phyloP scores from a whole-genome alignment of 2,797 vertebrate genomes.

The Manis javanica region DNA sequence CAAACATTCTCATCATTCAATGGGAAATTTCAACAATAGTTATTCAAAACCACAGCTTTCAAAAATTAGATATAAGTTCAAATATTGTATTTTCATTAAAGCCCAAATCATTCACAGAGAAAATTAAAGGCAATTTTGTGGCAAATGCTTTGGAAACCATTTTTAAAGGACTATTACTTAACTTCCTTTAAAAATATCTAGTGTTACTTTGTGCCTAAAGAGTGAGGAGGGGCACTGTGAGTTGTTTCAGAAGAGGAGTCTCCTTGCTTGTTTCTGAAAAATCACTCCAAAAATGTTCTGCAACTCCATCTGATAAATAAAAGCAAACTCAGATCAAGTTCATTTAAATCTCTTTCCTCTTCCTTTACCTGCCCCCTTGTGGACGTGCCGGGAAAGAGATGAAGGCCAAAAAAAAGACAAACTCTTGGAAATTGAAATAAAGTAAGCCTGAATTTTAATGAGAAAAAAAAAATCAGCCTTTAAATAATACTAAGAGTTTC shows the following conservation, averaged over 20 bases:
- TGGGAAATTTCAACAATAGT: background rate
- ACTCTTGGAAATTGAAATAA: background rate
- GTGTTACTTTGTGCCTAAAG: background rate
- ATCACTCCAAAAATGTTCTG: background rate
- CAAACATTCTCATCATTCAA: background rate
- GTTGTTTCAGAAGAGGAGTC: background rate
- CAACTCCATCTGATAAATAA: background rate
- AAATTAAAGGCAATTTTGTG: background rate
- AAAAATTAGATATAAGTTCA: background rate
- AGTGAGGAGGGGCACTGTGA: background rate
- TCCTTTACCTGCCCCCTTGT: constrained; percentile 72
- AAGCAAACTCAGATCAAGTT: constrained; percentile 1
- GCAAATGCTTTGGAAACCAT: background rate
- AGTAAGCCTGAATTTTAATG: background rate
- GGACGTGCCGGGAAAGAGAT: constrained; percentile 20
- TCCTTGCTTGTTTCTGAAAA: constrained; percentile 7
- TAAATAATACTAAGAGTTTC: background rate
- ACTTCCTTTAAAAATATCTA: background rate
- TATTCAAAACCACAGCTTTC: background rate
- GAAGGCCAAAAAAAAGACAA: background rate
- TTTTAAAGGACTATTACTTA: background rate
- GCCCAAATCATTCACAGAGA: constrained; percentile 20
- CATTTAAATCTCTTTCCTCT: background rate
- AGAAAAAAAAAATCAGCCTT: background rate
- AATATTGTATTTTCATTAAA: background rate